Evolutionary conservation across 2,113 vertebrate species (phyloP).

Genomic region (Acanthochromis polyacanthus): DNA sequence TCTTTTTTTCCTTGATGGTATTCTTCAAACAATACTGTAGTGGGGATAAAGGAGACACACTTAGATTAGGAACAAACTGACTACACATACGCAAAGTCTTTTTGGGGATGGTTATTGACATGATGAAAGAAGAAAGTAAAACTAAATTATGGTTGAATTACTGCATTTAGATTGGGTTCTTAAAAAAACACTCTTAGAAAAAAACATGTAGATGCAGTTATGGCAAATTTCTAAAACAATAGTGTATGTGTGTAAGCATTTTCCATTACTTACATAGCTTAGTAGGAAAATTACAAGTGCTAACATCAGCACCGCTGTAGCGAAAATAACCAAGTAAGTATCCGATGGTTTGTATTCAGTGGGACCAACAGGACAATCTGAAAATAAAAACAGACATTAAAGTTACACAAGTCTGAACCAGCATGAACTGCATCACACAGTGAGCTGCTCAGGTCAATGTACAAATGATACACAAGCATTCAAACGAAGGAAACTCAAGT

Average conservation of each 20-base stretch:
- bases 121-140: no score
- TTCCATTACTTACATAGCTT: slow-evolving; percentile 79
- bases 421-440: no score
- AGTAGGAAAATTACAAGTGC: slow-evolving; percentile 60
- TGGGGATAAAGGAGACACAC: not conserved
- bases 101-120: not conserved
- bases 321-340: slow-evolving; percentile 34
- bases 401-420: not conserved
- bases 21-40: slow-evolving; percentile 68
- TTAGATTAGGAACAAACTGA: slow-evolving; percentile 3
- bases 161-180: not conserved
- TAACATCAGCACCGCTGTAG: slow-evolving; percentile 45
- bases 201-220: not conserved
- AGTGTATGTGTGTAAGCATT: not conserved
- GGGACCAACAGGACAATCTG: slow-evolving; percentile 40
- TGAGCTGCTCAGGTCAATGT: no score
- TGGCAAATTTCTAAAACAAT: not conserved
- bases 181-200: not conserved
- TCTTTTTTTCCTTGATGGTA: slow-evolving; percentile 39
- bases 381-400: slow-evolving; percentile 1
- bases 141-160: not conserved
- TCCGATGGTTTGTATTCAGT: not conserved
- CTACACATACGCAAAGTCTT: not conserved
- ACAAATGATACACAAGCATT: no score
- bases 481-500: no score